Evolutionary conservation across 2,888 invertebrate species (phyloP), one percentile per base, ranked within the genome.

Genomic region (Nomada fucata): DNA sequence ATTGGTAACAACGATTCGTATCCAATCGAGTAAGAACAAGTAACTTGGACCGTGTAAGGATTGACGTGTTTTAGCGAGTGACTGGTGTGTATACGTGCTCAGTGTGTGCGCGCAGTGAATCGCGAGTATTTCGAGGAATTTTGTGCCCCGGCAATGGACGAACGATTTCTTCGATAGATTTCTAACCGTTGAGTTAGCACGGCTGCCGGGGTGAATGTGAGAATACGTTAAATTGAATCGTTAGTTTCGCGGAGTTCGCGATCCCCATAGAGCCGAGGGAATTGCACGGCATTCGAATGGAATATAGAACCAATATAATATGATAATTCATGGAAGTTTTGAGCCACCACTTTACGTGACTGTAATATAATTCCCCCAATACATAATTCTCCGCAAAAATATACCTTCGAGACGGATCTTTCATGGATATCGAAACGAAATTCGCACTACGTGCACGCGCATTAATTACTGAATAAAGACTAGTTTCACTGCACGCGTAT

Each of bases 1-100:
- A 80, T 83, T 88, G 76, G 76, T 70, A 88, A 87, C 81, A 88
- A 88, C 79, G 87, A 84, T 42, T 87, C 76, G 84, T 89, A 88
- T 79, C 82, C 79, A 88, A 88, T 85, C 47, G 82, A 83, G 69
- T 71, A 86, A 79, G 79, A 81, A 79, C 61, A 70, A 85, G 67
- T 85, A 79, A 77, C 57, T 75, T 76, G 71, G 53, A 44, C 69
- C 71, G 79, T 81, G 83, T 72, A 47, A 67, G 44, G 72, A 59
- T 75, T 72, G n/a, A 47, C 7, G 52, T 65, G 59, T 69, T 69
- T 70, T 26, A 9, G 15, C 53, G 61, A 20, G 47, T 61, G 44
- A 47, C 10, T 9, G 13, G 23, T 18, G 10, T 20, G 26, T 79
- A 18, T 70, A 20, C 23, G 53, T 15, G 20, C 3, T 50, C 20